Percentiles rank a stretch among this genome's conserved stretches.
These are phyloP conservation scores for Sebastes steindachneri DNA, from an alignment of 2,797 vertebrate genomes.

Conservation along the genomic window DNA sequence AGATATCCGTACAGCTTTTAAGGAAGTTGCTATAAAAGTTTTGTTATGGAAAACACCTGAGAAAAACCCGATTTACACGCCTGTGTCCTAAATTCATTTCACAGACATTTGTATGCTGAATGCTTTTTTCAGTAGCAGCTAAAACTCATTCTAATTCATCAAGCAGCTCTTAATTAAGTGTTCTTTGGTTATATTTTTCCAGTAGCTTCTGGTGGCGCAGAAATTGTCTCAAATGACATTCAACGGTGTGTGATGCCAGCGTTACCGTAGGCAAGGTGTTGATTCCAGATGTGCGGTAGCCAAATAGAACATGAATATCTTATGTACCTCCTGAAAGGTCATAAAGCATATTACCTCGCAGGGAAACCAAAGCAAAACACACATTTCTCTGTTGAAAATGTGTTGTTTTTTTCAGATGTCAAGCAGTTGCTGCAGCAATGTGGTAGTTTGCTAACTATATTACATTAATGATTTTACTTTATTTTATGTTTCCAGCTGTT, in stretches of 20 bases:
- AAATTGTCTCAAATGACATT: not conserved
- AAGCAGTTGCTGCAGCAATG: not conserved
- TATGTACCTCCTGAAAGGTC: not conserved
- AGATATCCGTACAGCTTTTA: conserved; percentile 7
- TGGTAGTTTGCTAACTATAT: not conserved
- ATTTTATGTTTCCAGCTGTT: not conserved
- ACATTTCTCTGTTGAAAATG: not conserved
- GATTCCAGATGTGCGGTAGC: not conserved
- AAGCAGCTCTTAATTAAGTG: not conserved
- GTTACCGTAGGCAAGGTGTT: not conserved
- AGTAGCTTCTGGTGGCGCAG: not conserved
- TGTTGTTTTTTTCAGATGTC: not conserved
- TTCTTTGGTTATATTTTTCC: not conserved
- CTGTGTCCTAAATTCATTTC: not conserved
- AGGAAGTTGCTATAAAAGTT: not conserved
- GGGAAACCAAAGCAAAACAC: not conserved
- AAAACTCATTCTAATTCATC: not conserved
- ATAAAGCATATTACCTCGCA: not conserved
- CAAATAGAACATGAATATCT: not conserved
- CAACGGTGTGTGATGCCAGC: not conserved
- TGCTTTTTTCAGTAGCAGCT: not conserved
- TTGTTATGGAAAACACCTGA: not conserved
- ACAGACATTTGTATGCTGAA: not conserved
- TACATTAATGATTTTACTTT: not conserved
- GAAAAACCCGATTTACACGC: not conserved